Conservation (phyloP, 2,888 invertebrate genomes). For the Zeuzera pyrina region DNA sequence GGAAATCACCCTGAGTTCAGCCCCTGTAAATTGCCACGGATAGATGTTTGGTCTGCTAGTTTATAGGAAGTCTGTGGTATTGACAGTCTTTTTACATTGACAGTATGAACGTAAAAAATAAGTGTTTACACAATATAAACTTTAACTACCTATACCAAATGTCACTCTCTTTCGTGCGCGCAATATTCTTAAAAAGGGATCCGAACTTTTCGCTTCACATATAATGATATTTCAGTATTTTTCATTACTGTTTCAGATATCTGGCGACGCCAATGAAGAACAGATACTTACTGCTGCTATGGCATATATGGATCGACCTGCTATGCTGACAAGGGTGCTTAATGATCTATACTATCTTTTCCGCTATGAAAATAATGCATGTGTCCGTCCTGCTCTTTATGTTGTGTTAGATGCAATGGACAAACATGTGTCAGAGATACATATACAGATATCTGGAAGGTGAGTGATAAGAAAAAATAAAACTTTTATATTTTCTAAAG, state of each 20-base stretch:
- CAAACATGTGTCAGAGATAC: conserved; percentile 86
- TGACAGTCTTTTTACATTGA: no score
- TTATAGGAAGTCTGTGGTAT: no score
- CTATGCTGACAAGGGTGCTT: conserved; percentile 85
- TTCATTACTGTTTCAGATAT: conserved; percentile 79
- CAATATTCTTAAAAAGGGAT: no score
- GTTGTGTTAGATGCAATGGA: conserved; percentile 94
- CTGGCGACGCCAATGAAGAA: conserved; percentile 92
- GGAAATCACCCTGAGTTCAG: no score
- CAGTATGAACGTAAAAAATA: no score
- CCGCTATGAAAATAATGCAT: conserved; percentile 85
- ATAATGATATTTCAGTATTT: no score
- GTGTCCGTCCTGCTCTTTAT: conserved; percentile 82
- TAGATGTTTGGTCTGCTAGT: no score
- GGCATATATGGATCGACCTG: conserved; percentile 88
- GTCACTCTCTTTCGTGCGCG: no score
- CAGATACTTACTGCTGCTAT: conserved; percentile 90
- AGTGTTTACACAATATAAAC: no score
- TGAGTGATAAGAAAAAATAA: conserved; percentile 35
- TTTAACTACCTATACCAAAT: no score
- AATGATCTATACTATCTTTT: conserved; percentile 93
- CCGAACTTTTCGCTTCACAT: no score
- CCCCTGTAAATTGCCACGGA: no score
- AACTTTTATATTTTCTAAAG: neutral
- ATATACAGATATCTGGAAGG: conserved; percentile 95